Conservation (phyloP, 2,888 invertebrate genomes). For the Thymelicus acteon region DNA sequence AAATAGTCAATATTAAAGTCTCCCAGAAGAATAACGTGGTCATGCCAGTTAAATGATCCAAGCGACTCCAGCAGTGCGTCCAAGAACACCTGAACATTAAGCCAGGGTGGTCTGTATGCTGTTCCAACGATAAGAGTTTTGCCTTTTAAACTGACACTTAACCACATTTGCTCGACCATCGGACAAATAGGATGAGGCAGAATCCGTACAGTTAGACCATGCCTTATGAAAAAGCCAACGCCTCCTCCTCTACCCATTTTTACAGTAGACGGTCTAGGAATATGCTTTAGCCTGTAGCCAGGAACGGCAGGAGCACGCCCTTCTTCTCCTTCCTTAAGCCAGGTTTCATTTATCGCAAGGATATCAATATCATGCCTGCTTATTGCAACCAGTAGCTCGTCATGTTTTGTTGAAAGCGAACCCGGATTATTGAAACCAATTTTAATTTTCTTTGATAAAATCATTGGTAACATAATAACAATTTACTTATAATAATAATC, state of each 20-base stretch:
- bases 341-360: slow-evolving; percentile 38
- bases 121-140: slow-evolving; percentile 9
- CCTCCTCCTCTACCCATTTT: slow-evolving; percentile 24
- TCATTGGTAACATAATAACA: no score
- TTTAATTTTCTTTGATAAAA: no score
- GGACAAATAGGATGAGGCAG: slow-evolving; percentile 1
- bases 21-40: slow-evolving; percentile 36
- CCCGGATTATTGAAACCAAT: no score
- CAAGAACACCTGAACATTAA: slow-evolving; percentile 37
- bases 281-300: slow-evolving; percentile 24
- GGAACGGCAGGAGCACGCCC: slow-evolving; percentile 30
- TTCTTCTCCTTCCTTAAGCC: slow-evolving; percentile 33
- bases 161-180: slow-evolving; percentile 42
- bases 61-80: slow-evolving; percentile 38
- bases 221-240: slow-evolving; percentile 28
- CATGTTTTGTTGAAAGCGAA: no score
- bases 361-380: slow-evolving; percentile 14
- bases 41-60: slow-evolving; percentile 28
- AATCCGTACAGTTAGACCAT: not conserved
- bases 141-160: slow-evolving; percentile 23
- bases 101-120: slow-evolving; percentile 36
- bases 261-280: slow-evolving; percentile 7
- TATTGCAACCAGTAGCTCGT: no score
- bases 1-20: slow-evolving; percentile 37
- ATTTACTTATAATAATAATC: no score